Base-by-base conservation (phyloP, 2,113 vertebrate species). In the Oreocharis arfaki region DNA sequence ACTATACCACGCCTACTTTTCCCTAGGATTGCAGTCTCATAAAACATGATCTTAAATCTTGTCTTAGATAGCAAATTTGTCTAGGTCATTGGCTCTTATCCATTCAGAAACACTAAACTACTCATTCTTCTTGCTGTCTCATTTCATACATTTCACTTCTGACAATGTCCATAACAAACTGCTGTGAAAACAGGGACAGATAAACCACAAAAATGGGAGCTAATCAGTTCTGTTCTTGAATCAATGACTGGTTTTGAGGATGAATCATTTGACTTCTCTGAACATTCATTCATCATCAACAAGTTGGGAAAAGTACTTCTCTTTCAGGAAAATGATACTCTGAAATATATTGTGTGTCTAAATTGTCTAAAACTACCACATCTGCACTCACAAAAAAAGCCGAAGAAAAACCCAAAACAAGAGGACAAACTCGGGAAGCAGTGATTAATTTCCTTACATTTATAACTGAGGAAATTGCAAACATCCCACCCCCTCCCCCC, bases 371-470 rank as follows among this genome's bases (percentile, higher is more conserved):
- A 27, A 39, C 11, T 76, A 61, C 44, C 13, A 65, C 16, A 71
- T 42, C 44, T 88, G 27, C n/a, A 28, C 26, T 63, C 50, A 61
- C n/a, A 89, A 49, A 67, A 69, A 79, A 33, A 42, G 9, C 50
- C 22, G 22, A 33, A 60, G 53, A 37, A 60, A 77, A 37, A 44
- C 3, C 9, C 44, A 68, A 77, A 77, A 24, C 11, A 56, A 46
- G 33, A 73, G 17, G 23, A 57, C 19, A 85, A 87, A 94, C 10
- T 91, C 1, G 0, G 39, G 47, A 84, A 87, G 32, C 6, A 60
- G 24, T 71, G 57, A 90, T 88, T 83, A 71, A 69, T 75, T 95
- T 83, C 57, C 44, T 85, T 47, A 55, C 26, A 63, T 90, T 86
- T 83, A 59, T 70, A 92, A 91, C 49, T 19, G 4, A 85, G 65